Evolutionary conservation across 1,140 invertebrate genomes (phyloP), one percentile per base, ranked within the genome.

Genomic region (Ips nitidus): DNA sequence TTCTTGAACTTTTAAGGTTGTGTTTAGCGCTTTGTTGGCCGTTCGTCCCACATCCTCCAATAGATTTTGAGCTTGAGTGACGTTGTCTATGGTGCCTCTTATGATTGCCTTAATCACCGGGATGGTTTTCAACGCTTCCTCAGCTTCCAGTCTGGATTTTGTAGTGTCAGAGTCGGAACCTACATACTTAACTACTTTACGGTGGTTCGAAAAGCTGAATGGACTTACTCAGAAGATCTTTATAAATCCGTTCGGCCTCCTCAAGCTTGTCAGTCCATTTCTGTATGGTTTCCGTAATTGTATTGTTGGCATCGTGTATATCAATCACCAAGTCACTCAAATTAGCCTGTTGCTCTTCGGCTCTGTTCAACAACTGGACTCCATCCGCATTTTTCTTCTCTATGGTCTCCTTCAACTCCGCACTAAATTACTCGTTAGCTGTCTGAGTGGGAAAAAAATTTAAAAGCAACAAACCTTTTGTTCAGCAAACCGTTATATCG

Each of bases 151-250:
- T 53, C 90, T 89, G 66, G 91, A 95, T 52, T 89, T 88, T 73
- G 93, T 87, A 1, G 98, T 94, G 81, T 95, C 87, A 52, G 90
- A 86, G 78, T 97, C 94, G 83, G 98, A 98, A 78, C 91, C 94
- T 91, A 75, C 74, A 81, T 39, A 64, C 4, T 22, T 50, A 61
- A 36, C 41, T n/a, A 2, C 2, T 55, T 55, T n/a, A 55, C 37
- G 1, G 5, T 55, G 5, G 2, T 6, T 55, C 37, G 4, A 55
- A 55, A 55, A n/a, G 6, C 8, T 3, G 4, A 37, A 47, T 36
- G 58, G 41, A 77, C 70, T 81, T 83, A 95, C 93, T 89, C 82
- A 90, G 86, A 1, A 97, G 81, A 53, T 91, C 95, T 66, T 91
- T 84, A 59, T 94, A 88, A 3, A 94, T 98, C 57, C 91, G 87